Percentiles rank a stretch among this genome's conserved stretches.
These are phyloP conservation scores for Brachycybe producta DNA, from an alignment of 2,888 invertebrate genomes.

Conservation along the genomic window DNA sequence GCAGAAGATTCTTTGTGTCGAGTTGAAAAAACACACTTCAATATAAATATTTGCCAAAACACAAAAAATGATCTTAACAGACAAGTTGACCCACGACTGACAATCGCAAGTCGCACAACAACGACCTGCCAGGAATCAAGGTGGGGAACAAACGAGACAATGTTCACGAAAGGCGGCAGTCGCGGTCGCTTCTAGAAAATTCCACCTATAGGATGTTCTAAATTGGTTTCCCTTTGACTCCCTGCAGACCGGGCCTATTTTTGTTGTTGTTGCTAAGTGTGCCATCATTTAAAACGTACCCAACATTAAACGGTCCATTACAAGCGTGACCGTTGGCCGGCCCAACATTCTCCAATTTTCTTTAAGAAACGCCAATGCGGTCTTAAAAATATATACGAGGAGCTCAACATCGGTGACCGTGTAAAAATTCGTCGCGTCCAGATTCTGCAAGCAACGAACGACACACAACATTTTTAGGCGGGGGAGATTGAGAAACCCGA, in stretches of 20 bases:
- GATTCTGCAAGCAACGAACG: slow-evolving; percentile 52
- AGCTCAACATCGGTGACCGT: slow-evolving; percentile 95
- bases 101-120: too few relatives aligned
- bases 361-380: slow-evolving; percentile 94
- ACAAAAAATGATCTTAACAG: too few relatives aligned
- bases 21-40: too few relatives aligned
- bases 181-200: slow-evolving; percentile 4
- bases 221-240: too few relatives aligned
- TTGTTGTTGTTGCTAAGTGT: not conserved
- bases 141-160: not conserved
- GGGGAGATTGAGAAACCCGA: not conserved
- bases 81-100: too few relatives aligned
- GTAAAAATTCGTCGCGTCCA: slow-evolving; percentile 96
- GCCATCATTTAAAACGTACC: slow-evolving; percentile 1
- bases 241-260: too few relatives aligned
- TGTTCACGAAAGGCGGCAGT: not conserved
- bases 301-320: slow-evolving; percentile 17
- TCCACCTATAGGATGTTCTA: too few relatives aligned
- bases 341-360: slow-evolving; percentile 97
- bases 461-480: not conserved
- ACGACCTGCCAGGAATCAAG: too few relatives aligned
- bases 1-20: too few relatives aligned
- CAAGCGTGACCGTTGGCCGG: slow-evolving; percentile 79
- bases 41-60: too few relatives aligned
- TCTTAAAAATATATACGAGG: slow-evolving; percentile 94